Percentiles rank a stretch among this genome's conserved stretches.
These are phyloP conservation scores for Nephila pilipes DNA, from an alignment of 1,140 invertebrate species.

Conservation along the genomic window DNA sequence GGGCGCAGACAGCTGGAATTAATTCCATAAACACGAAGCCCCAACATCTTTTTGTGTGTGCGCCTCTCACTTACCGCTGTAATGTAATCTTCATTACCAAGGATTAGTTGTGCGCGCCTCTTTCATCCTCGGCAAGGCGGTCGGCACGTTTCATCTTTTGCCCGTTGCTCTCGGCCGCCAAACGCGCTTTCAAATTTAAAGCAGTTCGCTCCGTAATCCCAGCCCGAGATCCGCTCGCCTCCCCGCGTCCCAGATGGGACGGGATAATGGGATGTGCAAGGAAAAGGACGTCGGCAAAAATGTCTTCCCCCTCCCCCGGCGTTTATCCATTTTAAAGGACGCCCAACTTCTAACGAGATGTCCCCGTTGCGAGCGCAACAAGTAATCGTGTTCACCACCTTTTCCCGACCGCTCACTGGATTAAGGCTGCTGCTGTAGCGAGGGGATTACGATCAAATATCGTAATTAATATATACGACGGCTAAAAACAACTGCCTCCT, in stretches of 20 bases:
- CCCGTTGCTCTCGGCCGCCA: constrained; percentile 21
- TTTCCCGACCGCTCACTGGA: constrained; percentile 60
- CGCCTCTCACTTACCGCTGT: constrained; percentile 71
- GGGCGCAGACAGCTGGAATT: constrained; percentile 69
- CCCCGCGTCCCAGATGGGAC: constrained; percentile 70
- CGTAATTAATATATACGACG: constrained; percentile 73
- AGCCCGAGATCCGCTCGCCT: constrained; percentile 64
- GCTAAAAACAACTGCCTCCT: constrained; percentile 62
- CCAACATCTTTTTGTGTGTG: constrained; percentile 69
- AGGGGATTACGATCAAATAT: constrained; percentile 69
- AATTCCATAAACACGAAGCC: constrained; percentile 75
- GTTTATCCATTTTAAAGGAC: constrained; percentile 68
- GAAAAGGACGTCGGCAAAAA: constrained; percentile 64
- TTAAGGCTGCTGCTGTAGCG: constrained; percentile 32
- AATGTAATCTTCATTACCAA: constrained; percentile 77
- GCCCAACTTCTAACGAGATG: constrained; percentile 69
- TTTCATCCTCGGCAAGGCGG: constrained; percentile 68
- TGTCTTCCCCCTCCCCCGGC: constrained; percentile 29
- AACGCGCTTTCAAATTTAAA: constrained; percentile 74
- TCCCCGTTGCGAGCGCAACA: constrained; percentile 62
- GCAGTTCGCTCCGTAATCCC: constrained; percentile 71
- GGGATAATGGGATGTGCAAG: constrained; percentile 71
- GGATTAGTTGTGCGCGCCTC: constrained; percentile 70
- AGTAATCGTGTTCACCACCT: constrained; percentile 74
- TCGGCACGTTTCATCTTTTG: constrained; percentile 63